Evolutionary conservation across 2,888 invertebrate genomes (phyloP).

Genomic region (Xanthorhoe designata): DNA sequence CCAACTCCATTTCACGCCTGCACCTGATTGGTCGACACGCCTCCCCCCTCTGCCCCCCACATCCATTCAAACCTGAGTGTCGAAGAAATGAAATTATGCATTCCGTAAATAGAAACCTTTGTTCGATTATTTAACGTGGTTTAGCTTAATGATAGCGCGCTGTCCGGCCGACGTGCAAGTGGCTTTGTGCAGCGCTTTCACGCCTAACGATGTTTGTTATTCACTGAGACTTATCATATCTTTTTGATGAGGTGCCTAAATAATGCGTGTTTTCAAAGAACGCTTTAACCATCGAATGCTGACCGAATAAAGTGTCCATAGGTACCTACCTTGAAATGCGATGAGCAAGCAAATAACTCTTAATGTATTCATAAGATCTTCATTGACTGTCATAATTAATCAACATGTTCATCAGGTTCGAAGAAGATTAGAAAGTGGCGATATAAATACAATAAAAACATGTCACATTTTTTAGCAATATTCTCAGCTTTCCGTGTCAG

Average conservation of each 20-base stretch:
- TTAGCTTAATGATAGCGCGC: constrained; percentile 53
- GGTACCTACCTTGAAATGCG: neutral
- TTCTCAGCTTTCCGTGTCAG: neutral
- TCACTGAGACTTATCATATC: constrained; percentile 2
- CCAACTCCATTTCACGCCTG: constrained; percentile 79
- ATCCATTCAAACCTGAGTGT: constrained; percentile 38
- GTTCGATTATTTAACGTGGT: constrained; percentile 66
- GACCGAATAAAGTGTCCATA: neutral
- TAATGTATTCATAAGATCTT: neutral
- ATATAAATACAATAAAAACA: too few species aligned
- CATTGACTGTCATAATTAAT: too few species aligned
- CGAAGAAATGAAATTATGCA: constrained; percentile 81
- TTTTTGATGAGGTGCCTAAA: neutral
- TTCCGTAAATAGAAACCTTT: constrained; percentile 76
- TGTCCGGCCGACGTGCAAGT: constrained; percentile 34
- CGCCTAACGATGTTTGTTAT: constrained; percentile 11
- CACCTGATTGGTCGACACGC: constrained; percentile 81
- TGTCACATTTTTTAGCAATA: neutral
- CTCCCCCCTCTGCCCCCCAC: constrained; percentile 49
- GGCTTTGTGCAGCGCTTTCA: constrained; percentile 24
- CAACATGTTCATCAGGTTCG: too few species aligned
- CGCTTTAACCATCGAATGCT: neutral
- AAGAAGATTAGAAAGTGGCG: too few species aligned
- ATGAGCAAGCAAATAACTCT: neutral
- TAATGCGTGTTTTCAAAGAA: neutral